Conservation (phyloP, 1,140 invertebrate genomes). For the Antheraea mylitta region DNA sequence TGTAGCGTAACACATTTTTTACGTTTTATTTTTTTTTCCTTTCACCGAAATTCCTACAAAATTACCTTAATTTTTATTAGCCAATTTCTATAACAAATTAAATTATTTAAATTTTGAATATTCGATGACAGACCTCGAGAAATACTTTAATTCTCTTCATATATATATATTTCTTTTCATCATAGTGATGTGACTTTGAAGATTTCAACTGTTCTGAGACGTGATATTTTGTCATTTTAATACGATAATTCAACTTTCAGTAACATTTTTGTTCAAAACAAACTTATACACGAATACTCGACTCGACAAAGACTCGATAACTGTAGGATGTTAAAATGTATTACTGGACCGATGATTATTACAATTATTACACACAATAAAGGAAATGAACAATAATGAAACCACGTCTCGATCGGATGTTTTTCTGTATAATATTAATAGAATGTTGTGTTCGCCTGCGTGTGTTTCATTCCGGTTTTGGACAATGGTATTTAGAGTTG, state of each 20-base stretch:
- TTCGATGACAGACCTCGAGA: slow-evolving; percentile 41
- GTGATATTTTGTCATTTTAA: too few relatives aligned
- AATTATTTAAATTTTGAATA: slow-evolving; percentile 43
- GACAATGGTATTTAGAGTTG: slow-evolving; percentile 36
- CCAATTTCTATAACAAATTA: slow-evolving; percentile 59
- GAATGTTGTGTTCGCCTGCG: slow-evolving; percentile 19
- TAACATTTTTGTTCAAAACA: too few relatives aligned
- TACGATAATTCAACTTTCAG: too few relatives aligned
- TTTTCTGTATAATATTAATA: slow-evolving; percentile 17
- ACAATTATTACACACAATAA: not conserved
- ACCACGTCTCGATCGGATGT: slow-evolving; percentile 7
- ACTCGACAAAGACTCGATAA: too few relatives aligned
- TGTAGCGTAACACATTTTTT: slow-evolving; percentile 39
- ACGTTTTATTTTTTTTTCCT: slow-evolving; percentile 3
- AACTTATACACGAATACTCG: too few relatives aligned
- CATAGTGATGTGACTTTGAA: not conserved
- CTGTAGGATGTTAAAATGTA: too few relatives aligned
- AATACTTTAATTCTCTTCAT: slow-evolving; percentile 5
- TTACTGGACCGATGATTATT: not conserved
- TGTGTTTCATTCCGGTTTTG: slow-evolving; percentile 20
- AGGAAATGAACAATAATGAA: not conserved
- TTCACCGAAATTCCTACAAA: slow-evolving; percentile 43
- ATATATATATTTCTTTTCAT: not conserved
- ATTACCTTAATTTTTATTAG: slow-evolving; percentile 48
- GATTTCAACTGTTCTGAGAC: not conserved